Base-by-base conservation (phyloP, 2,888 invertebrate species). In the Drosophila yooni region DNA sequence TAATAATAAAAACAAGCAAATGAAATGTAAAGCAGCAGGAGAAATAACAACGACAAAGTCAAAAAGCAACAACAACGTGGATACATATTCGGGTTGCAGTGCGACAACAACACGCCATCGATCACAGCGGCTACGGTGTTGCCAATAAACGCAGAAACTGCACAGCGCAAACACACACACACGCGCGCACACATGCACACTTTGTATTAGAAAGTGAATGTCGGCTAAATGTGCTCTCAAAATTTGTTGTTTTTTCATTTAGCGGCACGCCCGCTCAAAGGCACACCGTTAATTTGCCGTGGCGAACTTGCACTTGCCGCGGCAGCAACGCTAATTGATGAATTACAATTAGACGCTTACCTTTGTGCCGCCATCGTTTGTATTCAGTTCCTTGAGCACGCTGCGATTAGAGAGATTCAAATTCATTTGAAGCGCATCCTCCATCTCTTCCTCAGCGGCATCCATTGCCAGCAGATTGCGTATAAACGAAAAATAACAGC, bases 371-470 rank as follows among this genome's bases (percentile, higher is more conserved):
- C 70, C 78, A 53, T 90, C 90, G 67, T 91, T 91, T 63, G 76
- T 72, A 74, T 91, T 81, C 25, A 90, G 66, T 64, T 91, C 91
- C 72, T 89, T 91, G 8, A 87, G 69, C 61, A 90, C 80, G 61
- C 76, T 67, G 59, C 87, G 90, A 56, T 50, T 82, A 50, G 74
- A 51, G 8, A 64, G 56, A 46, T 64, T 71, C 10, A 38, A 15
- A 27, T 70, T 80, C 31, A 53, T n/a, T 40, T 70, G 70, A 1
- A 33, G 56, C 38, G 54, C n/a, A 18, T 80, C 72, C 18, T 57
- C 59, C n/a, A 46, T 46, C 18, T 66, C 62, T 21, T 50, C 25
- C 33, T 56, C 51, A 52, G 73, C 70, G 29, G 63, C 69, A 38
- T 84, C 84, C 84, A 84, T 84, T 18, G 29, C 61, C 56, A 52